Base-by-base conservation (phyloP, 2,113 vertebrate genomes). In the Trematomus loennbergii region DNA sequence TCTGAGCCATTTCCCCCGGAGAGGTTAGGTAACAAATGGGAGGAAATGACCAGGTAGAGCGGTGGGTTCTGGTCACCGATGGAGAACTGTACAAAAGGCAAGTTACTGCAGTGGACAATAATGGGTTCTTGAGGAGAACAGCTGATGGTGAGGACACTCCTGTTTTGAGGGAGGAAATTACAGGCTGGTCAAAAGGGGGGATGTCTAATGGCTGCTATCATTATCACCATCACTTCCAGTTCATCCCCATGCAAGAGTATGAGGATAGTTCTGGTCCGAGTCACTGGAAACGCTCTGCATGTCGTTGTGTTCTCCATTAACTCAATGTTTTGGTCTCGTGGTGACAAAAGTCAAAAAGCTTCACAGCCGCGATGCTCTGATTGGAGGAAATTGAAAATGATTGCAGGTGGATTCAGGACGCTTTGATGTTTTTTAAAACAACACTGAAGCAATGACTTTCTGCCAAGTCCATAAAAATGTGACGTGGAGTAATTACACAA, bases 71-170 rank as follows among this genome's bases (percentile, higher is more conserved):
- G 65, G 50, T 65, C 71, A 49, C 50, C 36, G 7, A 22, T 25
- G 40, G 5, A 16, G 4, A 68, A 45, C 25, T 64, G 72, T 9
- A 36, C 33, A 2, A n/a, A 40, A 69, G 16, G 75, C 81, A 79
- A 57, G 87, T 78, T 87, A 61, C 16, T 13, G 10, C 60, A 61
- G 71, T 68, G 89, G 83, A 79, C 75, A 72, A 82, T 73, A 72
- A 85, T 50, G 53, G 69, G 68, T 8, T 7, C 1, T 40, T 40
- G 36, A 40, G 60, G 1, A 65, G 50, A 0, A 0, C 63, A 36
- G 78, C 49, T 12, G 53, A 12, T 20, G 46, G 88, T 7, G 59
- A 8, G 1, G 68, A 67, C 72, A 54, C 66, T 60, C 12, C 2
- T 11, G 66, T 60, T 78, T 70, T 49, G 59, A 79, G 59, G 70